A percentile compares a stretch with the other conserved stretches of the same genome.
phyloP scores from a whole-genome alignment of 1,140 invertebrate genomes.

The Hycleus phaleratus region DNA sequence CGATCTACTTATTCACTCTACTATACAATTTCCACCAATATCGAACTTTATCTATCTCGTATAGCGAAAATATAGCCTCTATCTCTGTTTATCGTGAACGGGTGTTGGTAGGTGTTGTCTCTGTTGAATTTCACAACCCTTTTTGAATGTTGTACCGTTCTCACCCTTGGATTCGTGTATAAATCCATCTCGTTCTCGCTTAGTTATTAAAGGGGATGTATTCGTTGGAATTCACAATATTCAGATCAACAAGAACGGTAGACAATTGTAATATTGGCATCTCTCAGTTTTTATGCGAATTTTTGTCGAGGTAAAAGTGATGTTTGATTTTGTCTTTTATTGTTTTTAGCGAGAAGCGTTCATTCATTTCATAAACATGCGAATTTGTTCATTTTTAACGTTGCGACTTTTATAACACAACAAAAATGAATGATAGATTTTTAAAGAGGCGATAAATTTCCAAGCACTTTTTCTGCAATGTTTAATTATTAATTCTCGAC shows the following conservation, averaged over 20 bases:
- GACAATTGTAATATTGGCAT: slow-evolving; percentile 27
- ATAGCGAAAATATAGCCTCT: slow-evolving; percentile 8
- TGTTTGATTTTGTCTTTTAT: slow-evolving; percentile 31
- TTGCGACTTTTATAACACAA: no score
- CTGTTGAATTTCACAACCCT: slow-evolving; percentile 13
- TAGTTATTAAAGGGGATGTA: slow-evolving; percentile 26
- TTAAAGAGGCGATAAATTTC: no score
- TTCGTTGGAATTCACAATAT: neutral
- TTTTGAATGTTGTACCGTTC: slow-evolving; percentile 1
- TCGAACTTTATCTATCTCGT: slow-evolving; percentile 21
- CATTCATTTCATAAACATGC: slow-evolving; percentile 10
- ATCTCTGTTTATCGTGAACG: slow-evolving; percentile 2
- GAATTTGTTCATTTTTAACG: slow-evolving; percentile 3
- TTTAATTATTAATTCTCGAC: neutral
- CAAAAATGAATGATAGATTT: no score
- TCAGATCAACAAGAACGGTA: neutral
- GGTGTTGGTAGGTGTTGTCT: neutral
- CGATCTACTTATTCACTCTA: slow-evolving; percentile 13
- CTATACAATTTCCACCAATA: slow-evolving; percentile 8
- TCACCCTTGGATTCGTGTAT: slow-evolving; percentile 1
- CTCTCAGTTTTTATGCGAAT: slow-evolving; percentile 27
- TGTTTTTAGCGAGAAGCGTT: slow-evolving; percentile 21
- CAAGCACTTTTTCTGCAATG: neutral
- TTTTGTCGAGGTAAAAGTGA: slow-evolving; percentile 29
- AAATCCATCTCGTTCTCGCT: slow-evolving; percentile 6